Evolutionary conservation across 2,797 vertebrate genomes (phyloP).

Genomic region (Labeo calbasu): DNA sequence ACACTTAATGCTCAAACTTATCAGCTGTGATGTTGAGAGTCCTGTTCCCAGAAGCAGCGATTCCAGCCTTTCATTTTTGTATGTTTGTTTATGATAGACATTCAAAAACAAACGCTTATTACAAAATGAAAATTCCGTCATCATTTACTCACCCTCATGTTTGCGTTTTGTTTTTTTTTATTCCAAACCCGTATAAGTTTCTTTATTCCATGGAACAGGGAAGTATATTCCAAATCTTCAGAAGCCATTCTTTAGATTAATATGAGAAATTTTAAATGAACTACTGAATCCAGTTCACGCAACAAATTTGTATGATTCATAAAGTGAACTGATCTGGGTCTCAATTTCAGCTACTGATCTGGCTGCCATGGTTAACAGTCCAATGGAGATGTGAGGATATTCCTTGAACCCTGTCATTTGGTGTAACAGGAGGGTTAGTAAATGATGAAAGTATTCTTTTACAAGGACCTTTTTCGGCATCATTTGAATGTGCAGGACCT

Average conservation of each 20-base stretch:
- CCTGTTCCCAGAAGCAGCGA: slow-evolving; percentile 6
- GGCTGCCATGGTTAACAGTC: neutral
- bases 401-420: neutral
- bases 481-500: neutral
- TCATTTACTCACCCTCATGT: slow-evolving; percentile 7
- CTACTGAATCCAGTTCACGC: neutral
- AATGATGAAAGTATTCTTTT: slow-evolving; percentile 7
- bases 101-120: slow-evolving; percentile 21
- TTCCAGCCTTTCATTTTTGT: slow-evolving; percentile 1
- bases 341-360: neutral
- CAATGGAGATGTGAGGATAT: neutral
- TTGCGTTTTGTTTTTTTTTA: neutral
- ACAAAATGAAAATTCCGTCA: neutral
- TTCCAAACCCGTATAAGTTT: neutral
- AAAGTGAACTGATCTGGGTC: neutral
- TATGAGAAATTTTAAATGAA: neutral
- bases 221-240: neutral
- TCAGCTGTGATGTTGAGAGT: neutral
- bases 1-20: neutral
- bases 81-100: slow-evolving; percentile 13
- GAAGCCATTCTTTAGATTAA: too few relatives aligned
- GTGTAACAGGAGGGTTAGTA: neutral
- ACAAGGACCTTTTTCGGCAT: neutral
- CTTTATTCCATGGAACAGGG: neutral
- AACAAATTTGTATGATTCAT: neutral